Base-by-base conservation (phyloP, 2,888 invertebrate species). In the Neocrepidodera transversa region DNA sequence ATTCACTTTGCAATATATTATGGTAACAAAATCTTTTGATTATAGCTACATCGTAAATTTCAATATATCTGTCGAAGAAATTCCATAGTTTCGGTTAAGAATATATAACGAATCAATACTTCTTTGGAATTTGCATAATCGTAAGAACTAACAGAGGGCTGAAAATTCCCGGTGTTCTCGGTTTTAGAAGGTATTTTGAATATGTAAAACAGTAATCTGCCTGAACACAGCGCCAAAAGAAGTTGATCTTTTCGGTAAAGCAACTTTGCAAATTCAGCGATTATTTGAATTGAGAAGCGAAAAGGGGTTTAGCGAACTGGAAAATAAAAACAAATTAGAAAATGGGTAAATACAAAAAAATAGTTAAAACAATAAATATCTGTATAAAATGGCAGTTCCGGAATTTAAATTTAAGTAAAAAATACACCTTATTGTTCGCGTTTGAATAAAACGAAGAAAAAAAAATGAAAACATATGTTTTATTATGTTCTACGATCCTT, bases 81-180 rank as follows among this genome's bases (percentile, higher is more conserved):
- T 10, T 43, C 11, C 28, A 14, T 8, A 52, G 17, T 30, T 11
- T 35, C 11, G 26, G 18, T 16, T 58, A 28, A 14, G 49, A 62
- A 62, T 54, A 45, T 49, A 45, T 57, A 56, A 59, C 49, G 53
- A 62, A 59, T 62, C 59, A 53, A 59, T 62, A 62, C 45, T 55
- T 48, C 20, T 43, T 32, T 40, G 18, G 4, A 36, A 63, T 63
- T 63, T 60, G 56, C 60, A 63, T 63, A 60, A 63, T 63, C 60
- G 35, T 40, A 54, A 58, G 50, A 53, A 55, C 48, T 52, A 53
- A 62, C 57, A 53, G 26, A 36, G 32, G 32, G 38, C 38, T 32
- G 52, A 38, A 59, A 56, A 53, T 59, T 59, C 56, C 38, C 38
- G 35, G 16, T 45, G 48, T 48, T 50, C 48, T 28, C 35, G 40